A percentile compares a stretch with the other conserved stretches of the same genome.
Evolutionary conservation across 2,113 vertebrate genomes (phyloP).

Genomic region (Centropristis striata): DNA sequence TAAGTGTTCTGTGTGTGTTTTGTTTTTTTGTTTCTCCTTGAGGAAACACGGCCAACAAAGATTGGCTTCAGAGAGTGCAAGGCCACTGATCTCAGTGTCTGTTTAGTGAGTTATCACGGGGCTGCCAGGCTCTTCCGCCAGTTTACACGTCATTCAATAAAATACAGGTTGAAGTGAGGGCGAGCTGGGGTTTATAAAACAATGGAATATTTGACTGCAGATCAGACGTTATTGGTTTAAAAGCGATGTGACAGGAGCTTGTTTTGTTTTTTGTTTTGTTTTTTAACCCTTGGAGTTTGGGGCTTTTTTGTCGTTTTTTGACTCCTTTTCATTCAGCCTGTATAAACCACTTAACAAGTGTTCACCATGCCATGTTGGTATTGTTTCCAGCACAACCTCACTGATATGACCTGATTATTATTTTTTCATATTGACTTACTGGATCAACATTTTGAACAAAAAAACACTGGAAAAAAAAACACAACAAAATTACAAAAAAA

Average conservation of each 20-base stretch:
- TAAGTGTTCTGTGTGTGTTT: slow-evolving; percentile 86
- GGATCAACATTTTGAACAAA: no score
- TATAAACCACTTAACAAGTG: no score
- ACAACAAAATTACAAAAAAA: no score
- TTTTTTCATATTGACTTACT: no score
- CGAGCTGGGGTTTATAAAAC: not conserved
- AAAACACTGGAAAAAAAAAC: no score
- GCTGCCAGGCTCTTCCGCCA: slow-evolving; percentile 27
- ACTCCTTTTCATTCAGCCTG: no score
- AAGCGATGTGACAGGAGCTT: not conserved
- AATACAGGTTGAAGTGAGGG: slow-evolving; percentile 23
- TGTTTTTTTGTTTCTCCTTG: slow-evolving; percentile 38
- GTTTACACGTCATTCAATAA: slow-evolving; percentile 29
- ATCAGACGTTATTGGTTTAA: not conserved
- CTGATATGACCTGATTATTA: no score
- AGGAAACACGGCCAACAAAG: slow-evolving; percentile 69
- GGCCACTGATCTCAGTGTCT: slow-evolving; percentile 59
- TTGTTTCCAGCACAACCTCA: no score
- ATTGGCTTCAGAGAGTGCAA: slow-evolving; percentile 49
- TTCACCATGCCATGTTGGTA: no score
- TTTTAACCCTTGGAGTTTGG: no score
- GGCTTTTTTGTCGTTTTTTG: no score
- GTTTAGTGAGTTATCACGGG: slow-evolving; percentile 43
- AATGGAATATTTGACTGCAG: not conserved
- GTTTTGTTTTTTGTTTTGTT: no score